These are phyloP conservation scores for Melanotaenia pygmaea DNA, from an alignment of 2,797 vertebrate species.

Conservation along the genomic window DNA sequence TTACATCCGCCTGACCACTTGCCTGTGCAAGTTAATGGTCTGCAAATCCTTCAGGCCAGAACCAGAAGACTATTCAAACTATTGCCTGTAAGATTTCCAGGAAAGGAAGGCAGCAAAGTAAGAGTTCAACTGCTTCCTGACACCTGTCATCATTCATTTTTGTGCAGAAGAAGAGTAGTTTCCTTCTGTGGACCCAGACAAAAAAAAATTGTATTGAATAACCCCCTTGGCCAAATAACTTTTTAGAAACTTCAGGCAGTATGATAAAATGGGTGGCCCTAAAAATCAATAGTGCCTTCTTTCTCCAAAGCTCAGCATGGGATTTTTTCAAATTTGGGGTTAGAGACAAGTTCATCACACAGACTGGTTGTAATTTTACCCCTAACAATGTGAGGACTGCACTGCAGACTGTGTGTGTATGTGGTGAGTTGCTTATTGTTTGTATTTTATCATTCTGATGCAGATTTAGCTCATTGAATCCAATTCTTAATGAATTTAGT, in stretches of 20 bases:
- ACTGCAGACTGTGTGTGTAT: conserved; percentile 12
- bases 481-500: conserved; percentile 13
- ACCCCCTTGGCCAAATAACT: conserved; percentile 92
- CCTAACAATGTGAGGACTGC: conserved; percentile 33
- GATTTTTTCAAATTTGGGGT: conserved; percentile 95
- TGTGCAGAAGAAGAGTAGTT: conserved; percentile 75
- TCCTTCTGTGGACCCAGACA: conserved; percentile 80
- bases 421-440: background rate
- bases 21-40: conserved; percentile 26
- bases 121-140: conserved; percentile 77
- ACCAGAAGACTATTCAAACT: conserved; percentile 69
- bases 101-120: conserved; percentile 72
- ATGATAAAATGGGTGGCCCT: conserved; percentile 97
- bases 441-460: conserved; percentile 2
- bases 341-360: conserved; percentile 89
- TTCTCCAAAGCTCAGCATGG: conserved; percentile 92
- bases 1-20: background rate
- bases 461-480: background rate
- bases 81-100: conserved; percentile 76
- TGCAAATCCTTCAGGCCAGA: conserved; percentile 69
- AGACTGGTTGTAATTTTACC: conserved; percentile 72
- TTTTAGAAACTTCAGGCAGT: conserved; percentile 92
- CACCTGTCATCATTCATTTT: conserved; percentile 83
- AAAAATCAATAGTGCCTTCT: conserved; percentile 95
- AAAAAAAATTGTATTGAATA: conserved; percentile 97